Percentiles rank a stretch among this genome's conserved stretches.
These are phyloP conservation scores for Pteromalus puparum DNA, from an alignment of 1,140 invertebrate species.

Conservation along the genomic window DNA sequence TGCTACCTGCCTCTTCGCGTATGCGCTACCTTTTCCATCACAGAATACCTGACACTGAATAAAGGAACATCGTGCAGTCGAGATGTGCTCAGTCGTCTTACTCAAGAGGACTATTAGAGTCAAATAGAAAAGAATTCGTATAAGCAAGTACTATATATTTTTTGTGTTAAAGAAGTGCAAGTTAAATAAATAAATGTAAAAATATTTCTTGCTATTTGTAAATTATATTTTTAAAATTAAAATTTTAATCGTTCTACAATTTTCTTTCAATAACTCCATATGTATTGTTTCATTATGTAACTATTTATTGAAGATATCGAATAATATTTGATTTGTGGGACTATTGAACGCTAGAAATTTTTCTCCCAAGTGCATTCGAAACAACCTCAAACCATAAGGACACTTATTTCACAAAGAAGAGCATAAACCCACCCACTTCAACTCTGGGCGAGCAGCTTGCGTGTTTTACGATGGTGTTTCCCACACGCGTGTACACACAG, in stretches of 20 bases:
- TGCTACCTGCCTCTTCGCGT: not conserved
- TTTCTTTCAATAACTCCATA: no score
- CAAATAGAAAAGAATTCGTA: not conserved
- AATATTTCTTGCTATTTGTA: no score
- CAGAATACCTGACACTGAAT: not conserved
- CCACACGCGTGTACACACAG: not conserved
- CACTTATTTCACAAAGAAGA: not conserved
- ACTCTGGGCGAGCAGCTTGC: not conserved
- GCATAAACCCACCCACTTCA: not conserved
- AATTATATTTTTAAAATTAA: no score
- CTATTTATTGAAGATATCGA: no score
- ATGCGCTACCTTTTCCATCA: not conserved
- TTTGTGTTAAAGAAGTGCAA: no score
- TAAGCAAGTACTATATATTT: no score
- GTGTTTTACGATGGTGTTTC: not conserved
- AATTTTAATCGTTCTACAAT: no score
- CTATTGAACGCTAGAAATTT: no score
- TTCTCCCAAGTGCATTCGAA: no score
- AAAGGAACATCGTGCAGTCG: slow-evolving; percentile 7
- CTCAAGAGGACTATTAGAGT: not conserved
- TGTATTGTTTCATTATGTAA: no score
- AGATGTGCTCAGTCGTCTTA: not conserved
- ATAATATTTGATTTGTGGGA: no score
- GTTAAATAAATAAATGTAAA: no score
- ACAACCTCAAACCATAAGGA: not conserved